Conservation (phyloP, 2,797 vertebrate genomes). For the Sebastes hubbsi region DNA sequence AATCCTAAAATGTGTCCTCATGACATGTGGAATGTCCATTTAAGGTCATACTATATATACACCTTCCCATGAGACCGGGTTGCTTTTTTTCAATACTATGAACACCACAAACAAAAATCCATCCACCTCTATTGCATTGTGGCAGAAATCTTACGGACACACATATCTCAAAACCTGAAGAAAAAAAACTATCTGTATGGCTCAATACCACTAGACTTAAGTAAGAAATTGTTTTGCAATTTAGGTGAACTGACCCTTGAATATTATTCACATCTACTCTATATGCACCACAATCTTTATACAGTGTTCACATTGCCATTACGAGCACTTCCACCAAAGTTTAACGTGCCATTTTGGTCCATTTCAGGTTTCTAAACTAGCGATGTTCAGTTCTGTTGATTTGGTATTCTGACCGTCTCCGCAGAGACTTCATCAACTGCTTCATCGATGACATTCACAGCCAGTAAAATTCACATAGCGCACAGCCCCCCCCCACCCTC, state of each 20-base stretch:
- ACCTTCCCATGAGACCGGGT: too few relatives aligned
- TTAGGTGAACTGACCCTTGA: conserved; percentile 11
- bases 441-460: conserved; percentile 53
- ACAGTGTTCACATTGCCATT: conserved; percentile 23
- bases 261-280: conserved; percentile 20
- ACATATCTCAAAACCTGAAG: neutral
- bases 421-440: conserved; percentile 23
- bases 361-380: conserved; percentile 5
- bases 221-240: neutral
- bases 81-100: neutral
- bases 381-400: conserved; percentile 10
- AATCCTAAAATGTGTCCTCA: too few relatives aligned
- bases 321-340: conserved; percentile 13
- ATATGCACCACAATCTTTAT: conserved; percentile 35
- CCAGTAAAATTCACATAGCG: conserved; percentile 41
- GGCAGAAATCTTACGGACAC: neutral
- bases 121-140: neutral
- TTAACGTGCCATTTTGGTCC: conserved; percentile 43
- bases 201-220: neutral
- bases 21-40: too few relatives aligned
- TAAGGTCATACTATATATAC: too few relatives aligned
- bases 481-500: neutral
- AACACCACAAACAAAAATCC: neutral
- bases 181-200: neutral
- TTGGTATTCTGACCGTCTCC: conserved; percentile 51